phyloP scores from a whole-genome alignment of 2,888 invertebrate genomes.

The Pachliopta kotzebuea region DNA sequence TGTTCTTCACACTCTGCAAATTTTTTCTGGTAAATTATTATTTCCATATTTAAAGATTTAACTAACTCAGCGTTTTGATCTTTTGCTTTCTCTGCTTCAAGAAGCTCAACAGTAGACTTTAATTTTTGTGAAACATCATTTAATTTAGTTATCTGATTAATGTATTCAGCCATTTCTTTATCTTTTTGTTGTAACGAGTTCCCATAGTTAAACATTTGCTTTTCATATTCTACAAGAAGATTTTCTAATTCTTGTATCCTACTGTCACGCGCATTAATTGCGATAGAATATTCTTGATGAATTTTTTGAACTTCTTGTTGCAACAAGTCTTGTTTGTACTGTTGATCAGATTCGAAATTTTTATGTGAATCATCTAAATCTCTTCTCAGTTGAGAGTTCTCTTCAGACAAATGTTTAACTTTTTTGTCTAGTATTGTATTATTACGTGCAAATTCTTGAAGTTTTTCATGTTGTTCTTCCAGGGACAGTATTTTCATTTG shows the following conservation, averaged over 20 bases:
- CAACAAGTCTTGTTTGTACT: slow-evolving; percentile 52
- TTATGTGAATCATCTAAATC: slow-evolving; percentile 54
- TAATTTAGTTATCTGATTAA: slow-evolving; percentile 77
- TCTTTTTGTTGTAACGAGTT: slow-evolving; percentile 70
- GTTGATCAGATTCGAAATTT: slow-evolving; percentile 52
- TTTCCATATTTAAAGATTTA: slow-evolving; percentile 77
- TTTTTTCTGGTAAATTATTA: slow-evolving; percentile 65
- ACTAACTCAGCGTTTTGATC: slow-evolving; percentile 75
- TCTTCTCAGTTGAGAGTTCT: slow-evolving; percentile 64
- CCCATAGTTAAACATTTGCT: slow-evolving; percentile 66
- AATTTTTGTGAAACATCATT: slow-evolving; percentile 75
- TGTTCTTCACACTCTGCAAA: slow-evolving; percentile 64
- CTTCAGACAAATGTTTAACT: slow-evolving; percentile 61
- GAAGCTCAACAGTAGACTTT: slow-evolving; percentile 70
- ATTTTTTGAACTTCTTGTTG: slow-evolving; percentile 60
- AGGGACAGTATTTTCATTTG: slow-evolving; percentile 76
- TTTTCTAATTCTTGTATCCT: slow-evolving; percentile 74
- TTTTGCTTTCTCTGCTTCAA: slow-evolving; percentile 73
- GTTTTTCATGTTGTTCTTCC: slow-evolving; percentile 73
- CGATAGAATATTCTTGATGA: slow-evolving; percentile 59
- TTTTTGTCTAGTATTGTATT: slow-evolving; percentile 61
- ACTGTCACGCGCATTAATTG: slow-evolving; percentile 62
- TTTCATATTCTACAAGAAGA: slow-evolving; percentile 72
- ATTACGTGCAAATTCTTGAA: slow-evolving; percentile 56
- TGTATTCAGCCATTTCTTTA: slow-evolving; percentile 71